These are phyloP conservation scores for Atta colombica DNA, from an alignment of 1,140 invertebrate species.

Conservation along the genomic window DNA sequence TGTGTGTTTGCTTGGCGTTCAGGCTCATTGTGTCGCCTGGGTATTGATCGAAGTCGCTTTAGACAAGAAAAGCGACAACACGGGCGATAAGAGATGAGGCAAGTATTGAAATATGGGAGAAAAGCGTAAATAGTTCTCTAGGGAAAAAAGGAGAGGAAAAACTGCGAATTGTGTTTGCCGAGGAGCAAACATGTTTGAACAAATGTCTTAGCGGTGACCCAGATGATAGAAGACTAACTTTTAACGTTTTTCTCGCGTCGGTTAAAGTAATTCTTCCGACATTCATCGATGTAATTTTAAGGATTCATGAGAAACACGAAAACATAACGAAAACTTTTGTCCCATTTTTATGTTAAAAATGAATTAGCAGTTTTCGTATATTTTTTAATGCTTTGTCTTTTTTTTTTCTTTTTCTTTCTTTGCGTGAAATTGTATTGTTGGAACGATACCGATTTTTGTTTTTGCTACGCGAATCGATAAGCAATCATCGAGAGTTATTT, in stretches of 20 bases:
- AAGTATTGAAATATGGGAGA: conserved; percentile 4
- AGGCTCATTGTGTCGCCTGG: conserved; percentile 51
- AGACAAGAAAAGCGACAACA: conserved; percentile 34
- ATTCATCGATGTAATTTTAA: not conserved
- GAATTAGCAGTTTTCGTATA: not conserved
- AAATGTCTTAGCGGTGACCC: conserved; percentile 12
- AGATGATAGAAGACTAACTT: not conserved
- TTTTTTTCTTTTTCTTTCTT: not conserved
- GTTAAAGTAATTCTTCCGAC: not conserved
- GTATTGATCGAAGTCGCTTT: conserved; percentile 52
- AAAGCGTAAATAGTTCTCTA: not conserved
- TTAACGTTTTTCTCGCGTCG: not conserved
- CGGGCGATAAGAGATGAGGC: conserved; percentile 20
- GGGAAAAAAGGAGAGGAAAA: not conserved
- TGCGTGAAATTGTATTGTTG: not conserved
- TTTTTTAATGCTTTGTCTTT: not conserved
- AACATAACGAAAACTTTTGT: not conserved
- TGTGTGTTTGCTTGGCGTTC: conserved; percentile 26
- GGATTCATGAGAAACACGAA: not conserved
- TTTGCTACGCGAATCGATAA: conserved; percentile 6
- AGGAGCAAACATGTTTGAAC: conserved; percentile 43
- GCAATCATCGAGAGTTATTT: conserved; percentile 34
- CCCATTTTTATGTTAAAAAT: not conserved
- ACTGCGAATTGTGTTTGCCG: conserved; percentile 19
- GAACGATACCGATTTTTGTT: not conserved